Base-by-base conservation (phyloP, 2,797 vertebrate genomes). In the Pelochelys cantorii region DNA sequence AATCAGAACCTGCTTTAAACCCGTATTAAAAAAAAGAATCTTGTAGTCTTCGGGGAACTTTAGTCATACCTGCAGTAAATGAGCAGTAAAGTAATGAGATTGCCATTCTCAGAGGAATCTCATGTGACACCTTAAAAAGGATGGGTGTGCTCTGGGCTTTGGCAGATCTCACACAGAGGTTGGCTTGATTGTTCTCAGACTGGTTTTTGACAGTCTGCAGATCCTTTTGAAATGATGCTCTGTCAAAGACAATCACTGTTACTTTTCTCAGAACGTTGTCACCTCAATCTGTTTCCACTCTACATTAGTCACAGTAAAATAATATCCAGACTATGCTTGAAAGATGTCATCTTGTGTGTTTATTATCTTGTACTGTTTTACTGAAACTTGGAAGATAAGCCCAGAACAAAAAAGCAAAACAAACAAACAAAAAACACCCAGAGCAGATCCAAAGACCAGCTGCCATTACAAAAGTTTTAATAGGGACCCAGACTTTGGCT, bases 361-460 rank as follows among this genome's bases (percentile, higher is more conserved):
- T 93, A 85, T 89, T 92, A 88, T 85, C 57, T 82, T 92, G 55
- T 90, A 78, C 68, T 78, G 79, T 90, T 85, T 93, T 85, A 87
- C 88, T 88, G 88, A 59, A 4, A 0, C 77, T 27, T 77, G 74
- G 74, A 77, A 52, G 42, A 27, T 3, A 7, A 77, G 74, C 48
- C 29, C 14, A 48, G 48, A 37, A 34, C 48, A 1, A 77, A 52
- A 29, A 68, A 18, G 2, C 14, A 54, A 54, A 54, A 54, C 53
- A 54, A 54, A 54, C 11, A 54, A 60, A 25, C n/a, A 48, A 11
- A 74, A 74, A 42, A 42, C 13, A 2, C 3, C 23, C 37, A 48
- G 12, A 42, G 29, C 48, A 29, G 13, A 8, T 48, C 74, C 74
- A 48, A 27, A 42, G 23, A 75, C 74, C 42, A 25, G 37, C 42